phyloP scores from a whole-genome alignment of 2,797 vertebrate genomes.

The Okamejei kenojei region DNA sequence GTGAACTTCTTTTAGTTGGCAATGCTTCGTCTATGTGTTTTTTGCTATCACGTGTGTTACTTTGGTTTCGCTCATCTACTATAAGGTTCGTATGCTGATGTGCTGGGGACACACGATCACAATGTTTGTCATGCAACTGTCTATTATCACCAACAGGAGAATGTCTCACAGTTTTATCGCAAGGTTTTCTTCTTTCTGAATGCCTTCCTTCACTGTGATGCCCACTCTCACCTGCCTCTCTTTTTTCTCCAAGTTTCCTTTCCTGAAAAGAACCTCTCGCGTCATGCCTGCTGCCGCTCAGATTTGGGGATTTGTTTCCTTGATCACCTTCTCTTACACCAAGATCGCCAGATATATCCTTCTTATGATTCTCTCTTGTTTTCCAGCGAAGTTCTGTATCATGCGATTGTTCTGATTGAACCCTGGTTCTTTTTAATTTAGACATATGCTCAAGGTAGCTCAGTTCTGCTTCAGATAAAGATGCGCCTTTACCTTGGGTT shows the following conservation, averaged over 20 bases:
- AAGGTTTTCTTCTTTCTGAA: slow-evolving; percentile 61
- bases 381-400: slow-evolving; percentile 59
- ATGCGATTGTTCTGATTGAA: slow-evolving; percentile 64
- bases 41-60: background rate
- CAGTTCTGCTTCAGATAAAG: slow-evolving; percentile 69
- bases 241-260: slow-evolving; percentile 26
- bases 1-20: slow-evolving; percentile 18
- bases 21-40: slow-evolving; percentile 3
- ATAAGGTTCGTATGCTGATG: background rate
- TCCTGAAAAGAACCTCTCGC: slow-evolving; percentile 5
- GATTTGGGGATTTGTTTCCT: slow-evolving; percentile 38
- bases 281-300: background rate
- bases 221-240: slow-evolving; percentile 53
- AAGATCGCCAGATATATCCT: slow-evolving; percentile 57
- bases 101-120: slow-evolving; percentile 3
- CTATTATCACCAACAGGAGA: slow-evolving; percentile 63
- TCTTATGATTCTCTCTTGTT: slow-evolving; percentile 63
- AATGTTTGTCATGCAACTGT: slow-evolving; percentile 41
- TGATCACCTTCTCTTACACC: slow-evolving; percentile 63
- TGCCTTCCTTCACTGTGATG: slow-evolving; percentile 53
- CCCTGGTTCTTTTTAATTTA: slow-evolving; percentile 85
- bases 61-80: slow-evolving; percentile 32
- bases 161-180: slow-evolving; percentile 58
- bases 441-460: slow-evolving; percentile 92
- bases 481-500: slow-evolving; percentile 13